phyloP scores from a whole-genome alignment of 2,113 vertebrate genomes.

The Aldabrachelys gigantea region DNA sequence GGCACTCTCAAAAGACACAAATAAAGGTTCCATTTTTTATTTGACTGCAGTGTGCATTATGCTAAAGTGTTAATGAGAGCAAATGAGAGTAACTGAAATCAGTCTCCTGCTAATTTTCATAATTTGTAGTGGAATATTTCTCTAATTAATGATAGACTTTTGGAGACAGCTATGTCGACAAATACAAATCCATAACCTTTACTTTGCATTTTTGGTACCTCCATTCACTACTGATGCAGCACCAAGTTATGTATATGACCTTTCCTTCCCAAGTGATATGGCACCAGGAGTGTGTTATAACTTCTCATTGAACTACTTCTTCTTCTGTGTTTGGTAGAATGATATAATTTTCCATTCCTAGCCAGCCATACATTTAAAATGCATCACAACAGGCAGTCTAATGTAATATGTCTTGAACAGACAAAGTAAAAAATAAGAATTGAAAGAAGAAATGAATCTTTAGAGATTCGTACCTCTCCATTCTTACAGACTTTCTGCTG shows the following conservation, averaged over 20 bases:
- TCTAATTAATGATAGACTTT: constrained; percentile 64
- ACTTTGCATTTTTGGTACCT: not conserved
- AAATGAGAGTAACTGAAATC: constrained; percentile 50
- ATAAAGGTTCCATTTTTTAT: constrained; percentile 46
- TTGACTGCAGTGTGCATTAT: constrained; percentile 51
- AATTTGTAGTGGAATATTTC: constrained; percentile 56
- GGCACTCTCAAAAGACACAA: constrained; percentile 52
- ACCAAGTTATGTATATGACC: rapidly evolving
- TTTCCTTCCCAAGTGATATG: not conserved
- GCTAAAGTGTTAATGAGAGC: constrained; percentile 51
- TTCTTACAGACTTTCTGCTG: not conserved
- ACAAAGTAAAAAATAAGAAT: not conserved
- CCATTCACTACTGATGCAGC: not conserved
- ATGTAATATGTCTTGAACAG: not conserved
- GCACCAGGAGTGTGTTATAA: not conserved
- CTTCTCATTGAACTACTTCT: rapidly evolving
- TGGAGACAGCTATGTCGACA: constrained; percentile 45
- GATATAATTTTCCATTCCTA: rapidly evolving
- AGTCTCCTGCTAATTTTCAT: constrained; percentile 53
- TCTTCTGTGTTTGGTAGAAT: not conserved
- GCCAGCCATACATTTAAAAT: not conserved
- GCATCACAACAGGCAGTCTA: not conserved
- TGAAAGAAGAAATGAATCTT: not conserved
- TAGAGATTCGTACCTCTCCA: not conserved
- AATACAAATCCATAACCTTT: not conserved